A percentile compares a stretch with the other conserved stretches of the same genome.
phyloP scores from a whole-genome alignment of 2,797 vertebrate genomes.

The Lacerta bilineata region DNA sequence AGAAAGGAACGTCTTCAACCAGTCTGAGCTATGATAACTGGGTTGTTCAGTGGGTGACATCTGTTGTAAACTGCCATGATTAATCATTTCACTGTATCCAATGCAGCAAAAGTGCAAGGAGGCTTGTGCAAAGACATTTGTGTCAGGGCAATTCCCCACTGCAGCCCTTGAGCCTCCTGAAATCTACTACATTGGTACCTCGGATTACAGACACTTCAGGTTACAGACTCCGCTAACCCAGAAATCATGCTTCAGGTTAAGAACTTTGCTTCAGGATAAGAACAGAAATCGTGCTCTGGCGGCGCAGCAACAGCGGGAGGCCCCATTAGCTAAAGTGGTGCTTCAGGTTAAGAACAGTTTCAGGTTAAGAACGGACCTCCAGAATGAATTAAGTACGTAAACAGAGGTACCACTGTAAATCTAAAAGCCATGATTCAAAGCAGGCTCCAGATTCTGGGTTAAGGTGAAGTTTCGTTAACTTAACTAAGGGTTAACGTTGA shows the following conservation, averaged over 20 bases:
- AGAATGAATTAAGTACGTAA: too few species aligned
- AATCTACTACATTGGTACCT: too few species aligned
- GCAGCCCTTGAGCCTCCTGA: neutral
- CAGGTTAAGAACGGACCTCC: too few species aligned
- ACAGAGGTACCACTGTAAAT: neutral
- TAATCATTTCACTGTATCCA: neutral
- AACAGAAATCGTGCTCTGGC: too few species aligned
- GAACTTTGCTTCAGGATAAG: too few species aligned
- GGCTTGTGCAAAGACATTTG: neutral
- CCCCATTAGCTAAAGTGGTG: too few species aligned
- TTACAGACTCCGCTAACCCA: too few species aligned
- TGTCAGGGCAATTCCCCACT: neutral
- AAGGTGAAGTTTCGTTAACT: neutral
- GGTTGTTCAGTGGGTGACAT: constrained; percentile 22
- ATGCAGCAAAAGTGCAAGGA: neutral
- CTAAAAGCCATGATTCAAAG: neutral
- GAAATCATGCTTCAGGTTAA: too few species aligned
- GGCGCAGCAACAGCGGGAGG: too few species aligned
- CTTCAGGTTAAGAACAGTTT: too few species aligned
- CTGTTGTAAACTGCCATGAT: neutral
- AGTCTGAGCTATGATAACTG: constrained; percentile 14
- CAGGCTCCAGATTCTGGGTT: neutral
- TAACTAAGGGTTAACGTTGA: neutral
- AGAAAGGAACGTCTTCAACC: constrained; percentile 1
- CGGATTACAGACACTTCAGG: too few species aligned